Evolutionary conservation across 2,797 vertebrate genomes (phyloP).

Genomic region (Harpagifer antarcticus): DNA sequence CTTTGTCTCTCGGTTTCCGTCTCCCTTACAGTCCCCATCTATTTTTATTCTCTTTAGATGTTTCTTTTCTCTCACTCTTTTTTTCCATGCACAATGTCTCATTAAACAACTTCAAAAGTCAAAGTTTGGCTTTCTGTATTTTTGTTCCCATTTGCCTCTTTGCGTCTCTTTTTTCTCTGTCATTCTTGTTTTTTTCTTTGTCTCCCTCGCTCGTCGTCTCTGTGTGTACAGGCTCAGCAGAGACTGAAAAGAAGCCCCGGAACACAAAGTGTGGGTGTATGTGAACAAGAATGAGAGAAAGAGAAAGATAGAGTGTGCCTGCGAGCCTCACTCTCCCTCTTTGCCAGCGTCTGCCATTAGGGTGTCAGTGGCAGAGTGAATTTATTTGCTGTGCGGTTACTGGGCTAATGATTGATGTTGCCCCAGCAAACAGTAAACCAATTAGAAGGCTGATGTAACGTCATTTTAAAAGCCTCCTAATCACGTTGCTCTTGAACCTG

Average conservation of each 20-base stretch:
- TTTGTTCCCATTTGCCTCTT: constrained; percentile 73
- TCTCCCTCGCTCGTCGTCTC: constrained; percentile 49
- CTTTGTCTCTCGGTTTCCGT: constrained; percentile 32
- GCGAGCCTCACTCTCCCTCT: constrained; percentile 77
- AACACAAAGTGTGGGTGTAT: constrained; percentile 79
- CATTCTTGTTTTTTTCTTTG: constrained; percentile 34
- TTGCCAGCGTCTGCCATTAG: constrained; percentile 89
- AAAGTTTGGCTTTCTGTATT: constrained; percentile 75
- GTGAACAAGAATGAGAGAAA: constrained; percentile 74
- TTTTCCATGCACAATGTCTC: constrained; percentile 70
- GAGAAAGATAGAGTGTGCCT: constrained; percentile 62
- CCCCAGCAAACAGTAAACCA: constrained; percentile 99
- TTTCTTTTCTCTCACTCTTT: constrained; percentile 2
- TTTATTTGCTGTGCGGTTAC: constrained; percentile 96
- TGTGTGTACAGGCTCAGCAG: constrained; percentile 68
- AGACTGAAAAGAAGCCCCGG: constrained; percentile 72
- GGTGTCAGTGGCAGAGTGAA: constrained; percentile 96
- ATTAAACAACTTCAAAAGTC: constrained; percentile 81
- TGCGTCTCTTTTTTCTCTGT: constrained; percentile 52
- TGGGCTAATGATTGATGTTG: constrained; percentile 98
- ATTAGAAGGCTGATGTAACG: constrained; percentile 99
- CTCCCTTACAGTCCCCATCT: constrained; percentile 50
- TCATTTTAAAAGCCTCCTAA: constrained; percentile 99
- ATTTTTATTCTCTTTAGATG: constrained; percentile 61
- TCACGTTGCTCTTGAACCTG: constrained; percentile 97